phyloP scores from a whole-genome alignment of 2,888 invertebrate genomes.

The Dasypogon diadema region DNA sequence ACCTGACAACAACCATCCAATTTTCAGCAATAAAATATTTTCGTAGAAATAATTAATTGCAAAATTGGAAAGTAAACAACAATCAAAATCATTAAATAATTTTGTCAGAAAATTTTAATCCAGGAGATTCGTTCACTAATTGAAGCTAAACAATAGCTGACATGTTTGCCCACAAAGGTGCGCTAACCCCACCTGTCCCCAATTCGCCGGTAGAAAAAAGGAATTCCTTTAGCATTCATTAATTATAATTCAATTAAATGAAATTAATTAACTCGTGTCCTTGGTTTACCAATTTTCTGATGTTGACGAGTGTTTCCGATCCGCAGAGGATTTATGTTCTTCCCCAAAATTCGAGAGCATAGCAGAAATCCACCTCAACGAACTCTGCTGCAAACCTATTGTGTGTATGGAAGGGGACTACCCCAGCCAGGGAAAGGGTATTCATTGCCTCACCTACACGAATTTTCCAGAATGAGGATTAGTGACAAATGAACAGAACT shows the following conservation, averaged over 20 bases:
- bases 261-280: constrained; percentile 50
- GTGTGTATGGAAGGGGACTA: background rate
- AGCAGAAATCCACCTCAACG: background rate
- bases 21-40: too few relatives aligned
- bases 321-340: constrained; percentile 48
- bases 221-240: constrained; percentile 46
- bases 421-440: background rate
- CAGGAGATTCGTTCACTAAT: constrained; percentile 5
- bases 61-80: too few relatives aligned
- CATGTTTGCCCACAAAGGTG: constrained; percentile 6
- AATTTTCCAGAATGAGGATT: constrained; percentile 44
- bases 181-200: background rate
- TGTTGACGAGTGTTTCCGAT: constrained; percentile 50
- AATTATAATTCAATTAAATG: constrained; percentile 50
- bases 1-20: too few relatives aligned
- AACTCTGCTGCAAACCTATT: background rate
- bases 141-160: constrained; percentile 28
- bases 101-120: background rate
- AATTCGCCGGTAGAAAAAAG: background rate
- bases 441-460: constrained; percentile 33
- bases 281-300: constrained; percentile 51
- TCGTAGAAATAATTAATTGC: too few relatives aligned
- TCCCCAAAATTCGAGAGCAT: constrained; percentile 41
- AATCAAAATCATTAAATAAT: too few relatives aligned
- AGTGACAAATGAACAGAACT: constrained; percentile 50